These are phyloP conservation scores for Sisyra nigra DNA, from an alignment of 2,888 invertebrate genomes.

Conservation along the genomic window DNA sequence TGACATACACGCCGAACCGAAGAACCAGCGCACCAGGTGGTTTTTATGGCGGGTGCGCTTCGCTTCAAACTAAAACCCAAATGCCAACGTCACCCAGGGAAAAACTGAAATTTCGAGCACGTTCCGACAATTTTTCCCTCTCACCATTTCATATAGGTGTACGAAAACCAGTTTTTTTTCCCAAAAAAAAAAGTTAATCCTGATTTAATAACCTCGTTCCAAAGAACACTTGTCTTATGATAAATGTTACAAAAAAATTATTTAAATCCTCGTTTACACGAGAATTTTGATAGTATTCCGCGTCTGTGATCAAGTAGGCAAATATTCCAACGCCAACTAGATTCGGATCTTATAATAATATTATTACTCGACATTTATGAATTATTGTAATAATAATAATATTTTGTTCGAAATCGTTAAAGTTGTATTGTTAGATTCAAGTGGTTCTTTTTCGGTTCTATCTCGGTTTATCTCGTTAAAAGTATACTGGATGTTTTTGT, in stretches of 20 bases:
- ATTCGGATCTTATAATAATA: not conserved
- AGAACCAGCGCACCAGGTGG: too few relatives aligned
- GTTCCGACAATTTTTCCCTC: conserved; percentile 27
- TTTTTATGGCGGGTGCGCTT: too few relatives aligned
- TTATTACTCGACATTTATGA: not conserved
- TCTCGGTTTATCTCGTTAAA: conserved; percentile 26
- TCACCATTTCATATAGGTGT: conserved; percentile 30
- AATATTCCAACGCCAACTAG: too few relatives aligned
- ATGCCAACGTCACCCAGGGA: too few relatives aligned
- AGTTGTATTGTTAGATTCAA: conserved; percentile 21
- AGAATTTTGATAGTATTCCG: too few relatives aligned
- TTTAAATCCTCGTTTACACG: too few relatives aligned
- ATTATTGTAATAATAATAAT: conserved; percentile 12
- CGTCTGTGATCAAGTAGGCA: too few relatives aligned
- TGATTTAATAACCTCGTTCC: conserved; percentile 27
- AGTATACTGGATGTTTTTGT: conserved; percentile 21
- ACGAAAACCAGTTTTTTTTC: not conserved
- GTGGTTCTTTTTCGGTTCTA: conserved; percentile 19
- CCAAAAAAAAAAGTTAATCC: conserved; percentile 20
- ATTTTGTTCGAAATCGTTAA: conserved; percentile 28
- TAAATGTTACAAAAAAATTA: not conserved
- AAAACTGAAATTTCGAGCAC: too few relatives aligned
- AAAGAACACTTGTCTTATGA: conserved; percentile 5
- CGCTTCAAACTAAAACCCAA: too few relatives aligned
- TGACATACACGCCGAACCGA: too few relatives aligned